These are phyloP conservation scores for Bilobella aurantiaca DNA, from an alignment of 1,140 invertebrate genomes.

Conservation along the genomic window DNA sequence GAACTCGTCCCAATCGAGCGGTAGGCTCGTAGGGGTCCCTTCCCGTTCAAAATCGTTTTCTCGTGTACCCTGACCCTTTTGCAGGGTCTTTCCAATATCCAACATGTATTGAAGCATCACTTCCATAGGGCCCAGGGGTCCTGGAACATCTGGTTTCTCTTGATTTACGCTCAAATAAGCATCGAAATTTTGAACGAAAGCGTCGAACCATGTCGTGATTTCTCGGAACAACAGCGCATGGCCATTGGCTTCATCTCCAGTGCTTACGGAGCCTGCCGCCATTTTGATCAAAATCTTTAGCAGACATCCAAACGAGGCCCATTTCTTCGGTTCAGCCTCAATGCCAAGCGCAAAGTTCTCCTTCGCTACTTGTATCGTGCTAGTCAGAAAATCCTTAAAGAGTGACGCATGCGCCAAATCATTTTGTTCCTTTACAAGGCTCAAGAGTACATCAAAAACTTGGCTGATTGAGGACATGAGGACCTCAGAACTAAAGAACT, in stretches of 20 bases:
- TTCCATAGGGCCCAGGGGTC: background rate
- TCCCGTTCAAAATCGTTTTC: slow-evolving; percentile 52
- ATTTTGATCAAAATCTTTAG: slow-evolving; percentile 26
- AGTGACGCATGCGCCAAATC: background rate
- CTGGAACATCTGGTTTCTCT: background rate
- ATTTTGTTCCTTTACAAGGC: slow-evolving; percentile 7
- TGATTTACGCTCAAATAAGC: background rate
- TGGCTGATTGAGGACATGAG: slow-evolving; percentile 17
- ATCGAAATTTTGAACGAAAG: slow-evolving; percentile 14
- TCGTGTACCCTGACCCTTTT: slow-evolving; percentile 6
- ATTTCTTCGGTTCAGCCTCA: slow-evolving; percentile 6
- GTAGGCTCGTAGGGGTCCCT: slow-evolving; percentile 37
- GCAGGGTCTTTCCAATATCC: slow-evolving; percentile 23
- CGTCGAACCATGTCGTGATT: slow-evolving; percentile 29
- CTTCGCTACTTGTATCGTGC: slow-evolving; percentile 17
- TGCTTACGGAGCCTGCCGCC: slow-evolving; percentile 7
- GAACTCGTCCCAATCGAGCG: slow-evolving; percentile 40
- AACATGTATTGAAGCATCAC: slow-evolving; percentile 31
- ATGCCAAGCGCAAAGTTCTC: slow-evolving; percentile 3
- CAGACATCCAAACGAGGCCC: slow-evolving; percentile 16
- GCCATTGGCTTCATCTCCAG: slow-evolving; percentile 20
- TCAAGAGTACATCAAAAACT: slow-evolving; percentile 17
- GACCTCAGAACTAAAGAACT: slow-evolving; percentile 19
- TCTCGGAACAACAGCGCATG: slow-evolving; percentile 27
- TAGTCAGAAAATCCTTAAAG: background rate